Percentiles rank a stretch among this genome's conserved stretches.
Conservation (phyloP, 2,888 invertebrate species). For the Lydus trimaculatus region DNA sequence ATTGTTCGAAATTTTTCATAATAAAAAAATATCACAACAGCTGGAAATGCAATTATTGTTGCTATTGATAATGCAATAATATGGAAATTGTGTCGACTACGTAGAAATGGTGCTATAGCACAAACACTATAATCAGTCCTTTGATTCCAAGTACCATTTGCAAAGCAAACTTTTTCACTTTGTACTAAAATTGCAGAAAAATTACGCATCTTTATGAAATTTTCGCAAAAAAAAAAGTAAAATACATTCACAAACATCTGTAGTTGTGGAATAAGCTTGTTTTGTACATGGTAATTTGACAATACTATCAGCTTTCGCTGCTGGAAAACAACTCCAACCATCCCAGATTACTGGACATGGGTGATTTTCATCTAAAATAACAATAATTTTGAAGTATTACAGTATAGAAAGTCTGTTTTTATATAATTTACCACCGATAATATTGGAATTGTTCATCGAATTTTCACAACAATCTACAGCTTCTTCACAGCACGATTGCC, state of each 20-base stretch:
- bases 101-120: conserved; percentile 64
- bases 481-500: conserved; percentile 47
- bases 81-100: conserved; percentile 64
- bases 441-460: conserved; percentile 45
- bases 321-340: conserved; percentile 70
- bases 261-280: conserved; percentile 67
- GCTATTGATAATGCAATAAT: conserved; percentile 64
- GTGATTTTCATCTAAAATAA: conserved; percentile 42
- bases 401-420: conserved; percentile 20
- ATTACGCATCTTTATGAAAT: background rate
- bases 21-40: conserved; percentile 65
- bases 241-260: conserved; percentile 64
- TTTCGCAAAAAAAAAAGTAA: background rate
- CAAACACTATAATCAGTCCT: conserved; percentile 68
- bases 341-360: conserved; percentile 69
- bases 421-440: conserved; percentile 29
- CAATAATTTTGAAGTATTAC: background rate
- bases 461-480: conserved; percentile 52
- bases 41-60: conserved; percentile 64
- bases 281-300: conserved; percentile 63
- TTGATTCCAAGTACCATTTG: conserved; percentile 66
- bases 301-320: conserved; percentile 58
- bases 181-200: conserved; percentile 60
- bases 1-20: conserved; percentile 65
- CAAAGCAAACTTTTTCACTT: conserved; percentile 65